Base-by-base conservation (phyloP, 2,113 vertebrate species). In the Indicator indicator region DNA sequence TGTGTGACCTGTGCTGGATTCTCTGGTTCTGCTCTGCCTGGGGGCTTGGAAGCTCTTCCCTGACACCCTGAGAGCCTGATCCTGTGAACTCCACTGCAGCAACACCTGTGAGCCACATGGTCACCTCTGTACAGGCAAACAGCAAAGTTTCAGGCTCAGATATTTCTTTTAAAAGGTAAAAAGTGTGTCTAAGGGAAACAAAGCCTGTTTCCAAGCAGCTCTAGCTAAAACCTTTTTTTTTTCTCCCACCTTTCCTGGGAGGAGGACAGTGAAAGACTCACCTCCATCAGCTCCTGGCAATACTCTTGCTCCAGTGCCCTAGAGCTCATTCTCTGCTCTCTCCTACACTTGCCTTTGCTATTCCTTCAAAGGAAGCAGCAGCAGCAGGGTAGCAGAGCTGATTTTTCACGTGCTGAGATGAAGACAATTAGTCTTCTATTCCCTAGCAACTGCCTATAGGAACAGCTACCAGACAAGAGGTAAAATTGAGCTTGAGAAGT, bases 361-460 rank as follows among this genome's bases (percentile, higher is more conserved):
- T 50, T 59, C 20, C 52, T 92, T 62, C 40, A 65, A 78, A 88
- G 48, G 48, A 21, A 48, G 46, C 42, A 48, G 48, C 65, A 71
- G 69, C 52, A 70, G 42, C 52, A 77, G 83, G 70, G 62, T 52
- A 92, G n/a, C 64, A 81, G n/a, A 60, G 36, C 55, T 78, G 63
- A 69, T 84, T 90, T 86, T 79, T 82, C 67, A 63, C 58, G 72
- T 50, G 59, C 74, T 82, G 83, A 78, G 74, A 82, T 84, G 55
- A 84, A 75, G 50, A 73, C n/a, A 91, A 91, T 89, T 90, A 9
- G 44, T 92, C 78, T 92, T 59, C 62, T 60, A 81, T 95, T 88
- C 55, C 74, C 59, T 94, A 95, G 91, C 65, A 93, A 95, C 90
- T 72, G 27, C 58, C 40, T 81, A 3, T 63, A n/a, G 82, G 89